A percentile compares a stretch with the other conserved stretches of the same genome.
phyloP scores from a whole-genome alignment of 2,797 vertebrate genomes.

The Cyclopterus lumpus region DNA sequence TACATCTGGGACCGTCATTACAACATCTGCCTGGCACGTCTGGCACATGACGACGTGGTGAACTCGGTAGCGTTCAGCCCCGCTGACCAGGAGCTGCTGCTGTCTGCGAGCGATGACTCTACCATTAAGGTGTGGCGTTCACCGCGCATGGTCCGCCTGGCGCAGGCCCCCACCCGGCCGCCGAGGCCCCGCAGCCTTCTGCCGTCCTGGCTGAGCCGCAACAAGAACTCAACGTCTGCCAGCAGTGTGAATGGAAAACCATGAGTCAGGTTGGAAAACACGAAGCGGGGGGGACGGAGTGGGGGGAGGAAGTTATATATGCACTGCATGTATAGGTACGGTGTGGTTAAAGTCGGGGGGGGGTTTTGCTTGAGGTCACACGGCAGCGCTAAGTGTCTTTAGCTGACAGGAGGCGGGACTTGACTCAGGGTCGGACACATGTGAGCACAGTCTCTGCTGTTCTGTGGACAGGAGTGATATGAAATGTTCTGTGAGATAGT shows the following conservation, averaged over 20 bases:
- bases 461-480: constrained; percentile 2
- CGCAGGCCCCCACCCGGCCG: constrained; percentile 67
- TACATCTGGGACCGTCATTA: constrained; percentile 99
- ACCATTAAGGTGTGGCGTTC: constrained; percentile 98
- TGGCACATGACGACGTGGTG: constrained; percentile 94
- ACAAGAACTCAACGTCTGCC: constrained; percentile 71
- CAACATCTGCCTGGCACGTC: constrained; percentile 94
- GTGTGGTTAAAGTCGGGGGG: constrained; percentile 11
- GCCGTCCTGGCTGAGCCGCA: constrained; percentile 86
- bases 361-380: constrained; percentile 21
- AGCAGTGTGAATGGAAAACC: constrained; percentile 74
- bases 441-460: constrained; percentile 39
- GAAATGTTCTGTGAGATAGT: constrained; percentile 11
- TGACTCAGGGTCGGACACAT: constrained; percentile 42
- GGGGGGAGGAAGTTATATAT: constrained; percentile 22
- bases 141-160: constrained; percentile 82
- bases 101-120: constrained; percentile 93
- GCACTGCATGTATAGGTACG: constrained; percentile 61
- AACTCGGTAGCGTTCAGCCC: constrained; percentile 98
- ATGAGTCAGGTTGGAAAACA: constrained; percentile 58
- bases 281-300: background rate
- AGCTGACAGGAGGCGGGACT: constrained; percentile 22
- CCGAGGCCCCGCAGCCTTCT: constrained; percentile 75
- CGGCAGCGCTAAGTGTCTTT: constrained; percentile 15
- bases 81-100: constrained; percentile 93